Evolutionary conservation across 1,140 invertebrate genomes (phyloP).

Genomic region (Papilio polyxenes): DNA sequence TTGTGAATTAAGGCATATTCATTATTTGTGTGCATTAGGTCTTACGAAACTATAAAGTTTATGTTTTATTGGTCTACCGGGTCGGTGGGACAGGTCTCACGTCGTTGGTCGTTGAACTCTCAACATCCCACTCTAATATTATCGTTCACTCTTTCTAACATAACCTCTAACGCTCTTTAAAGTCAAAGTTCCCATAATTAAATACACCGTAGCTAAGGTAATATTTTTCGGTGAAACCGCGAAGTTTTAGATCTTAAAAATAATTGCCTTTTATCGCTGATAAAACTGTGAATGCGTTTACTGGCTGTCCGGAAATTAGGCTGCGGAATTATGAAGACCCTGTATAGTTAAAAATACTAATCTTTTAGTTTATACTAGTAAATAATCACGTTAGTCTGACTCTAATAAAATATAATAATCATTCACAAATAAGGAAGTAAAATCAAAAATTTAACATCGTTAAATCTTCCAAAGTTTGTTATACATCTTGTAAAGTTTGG

Average conservation of each 20-base stretch:
- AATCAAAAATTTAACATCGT: no score
- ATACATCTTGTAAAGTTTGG: no score
- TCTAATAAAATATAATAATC: no score
- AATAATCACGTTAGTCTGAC: no score
- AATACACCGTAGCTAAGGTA: slow-evolving; percentile 13
- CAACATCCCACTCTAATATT: slow-evolving; percentile 46
- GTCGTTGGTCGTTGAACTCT: slow-evolving; percentile 47
- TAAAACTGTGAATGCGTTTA: neutral
- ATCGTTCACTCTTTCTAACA: slow-evolving; percentile 44
- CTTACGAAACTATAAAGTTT: slow-evolving; percentile 56
- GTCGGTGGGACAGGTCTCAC: slow-evolving; percentile 53
- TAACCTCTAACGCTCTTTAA: slow-evolving; percentile 41
- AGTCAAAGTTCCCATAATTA: slow-evolving; percentile 44
- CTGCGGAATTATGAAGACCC: neutral
- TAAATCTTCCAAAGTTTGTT: no score
- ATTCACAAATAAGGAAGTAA: no score
- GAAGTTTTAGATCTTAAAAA: neutral
- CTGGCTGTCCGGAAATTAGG: neutral
- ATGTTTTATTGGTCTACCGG: slow-evolving; percentile 60
- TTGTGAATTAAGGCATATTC: slow-evolving; percentile 19
- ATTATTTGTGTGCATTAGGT: slow-evolving; percentile 51
- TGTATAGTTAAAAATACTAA: neutral
- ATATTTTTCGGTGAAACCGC: slow-evolving; percentile 9
- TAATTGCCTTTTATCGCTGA: neutral
- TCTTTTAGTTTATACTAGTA: no score